Evolutionary conservation across 2,797 vertebrate genomes (phyloP).

Genomic region (Acestrorhynchus altus): DNA sequence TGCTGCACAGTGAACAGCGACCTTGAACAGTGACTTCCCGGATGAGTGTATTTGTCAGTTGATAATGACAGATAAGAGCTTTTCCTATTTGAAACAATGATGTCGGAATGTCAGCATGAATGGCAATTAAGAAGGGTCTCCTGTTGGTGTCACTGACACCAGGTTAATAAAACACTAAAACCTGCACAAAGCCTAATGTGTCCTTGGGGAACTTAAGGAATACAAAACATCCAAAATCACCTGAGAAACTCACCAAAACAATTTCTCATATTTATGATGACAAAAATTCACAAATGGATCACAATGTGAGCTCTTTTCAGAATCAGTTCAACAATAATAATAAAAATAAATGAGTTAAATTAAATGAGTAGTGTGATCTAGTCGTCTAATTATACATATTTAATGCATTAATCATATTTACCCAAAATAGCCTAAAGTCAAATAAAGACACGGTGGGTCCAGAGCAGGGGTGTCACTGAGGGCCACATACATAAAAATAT

Average conservation of each 20-base stretch:
- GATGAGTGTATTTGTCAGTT: background rate
- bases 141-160: background rate
- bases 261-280: background rate
- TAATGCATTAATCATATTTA: too few relatives aligned
- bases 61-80: slow-evolving; percentile 25
- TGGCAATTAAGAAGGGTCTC: background rate
- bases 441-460: too few relatives aligned
- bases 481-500: too few relatives aligned
- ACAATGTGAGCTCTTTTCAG: background rate
- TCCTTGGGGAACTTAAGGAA: background rate
- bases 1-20: too few relatives aligned
- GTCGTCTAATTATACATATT: too few relatives aligned
- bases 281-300: background rate
- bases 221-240: background rate
- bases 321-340: too few relatives aligned
- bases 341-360: too few relatives aligned
- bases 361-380: too few relatives aligned
- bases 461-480: too few relatives aligned
- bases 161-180: slow-evolving; percentile 13
- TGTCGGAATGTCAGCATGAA: background rate
- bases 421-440: too few relatives aligned
- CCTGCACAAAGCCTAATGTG: background rate
- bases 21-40: too few relatives aligned
- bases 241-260: background rate
- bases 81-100: slow-evolving; percentile 7